Evolutionary conservation across 2,113 vertebrate genomes (phyloP).

Genomic region (Nannospalax galili): DNA sequence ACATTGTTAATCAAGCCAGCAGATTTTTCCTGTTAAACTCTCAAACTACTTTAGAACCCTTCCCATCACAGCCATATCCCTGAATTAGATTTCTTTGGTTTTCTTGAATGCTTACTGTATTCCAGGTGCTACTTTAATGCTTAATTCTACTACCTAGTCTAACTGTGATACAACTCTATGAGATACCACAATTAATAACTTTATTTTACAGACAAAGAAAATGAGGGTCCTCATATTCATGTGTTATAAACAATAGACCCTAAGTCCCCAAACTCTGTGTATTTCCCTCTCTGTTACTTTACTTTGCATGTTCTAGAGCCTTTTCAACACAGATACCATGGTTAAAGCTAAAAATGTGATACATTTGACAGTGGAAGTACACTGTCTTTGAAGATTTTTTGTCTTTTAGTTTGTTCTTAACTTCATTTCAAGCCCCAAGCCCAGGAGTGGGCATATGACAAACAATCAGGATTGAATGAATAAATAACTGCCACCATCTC

Average conservation of each 20-base stretch:
- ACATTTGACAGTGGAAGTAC: neutral
- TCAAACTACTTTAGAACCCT: neutral
- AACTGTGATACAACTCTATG: neutral
- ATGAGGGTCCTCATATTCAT: neutral
- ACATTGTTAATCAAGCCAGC: neutral
- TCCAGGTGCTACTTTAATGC: neutral
- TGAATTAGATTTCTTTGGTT: neutral
- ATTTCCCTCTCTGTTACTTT: neutral
- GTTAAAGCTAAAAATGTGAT: neutral
- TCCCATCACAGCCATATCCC: neutral
- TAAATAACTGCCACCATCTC: neutral
- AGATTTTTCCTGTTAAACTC: neutral
- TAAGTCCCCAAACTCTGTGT: neutral
- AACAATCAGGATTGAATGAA: neutral
- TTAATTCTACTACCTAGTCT: neutral
- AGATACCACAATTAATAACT: neutral
- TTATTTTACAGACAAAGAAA: neutral
- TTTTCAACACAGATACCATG: neutral
- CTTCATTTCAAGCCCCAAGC: neutral
- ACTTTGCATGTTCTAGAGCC: neutral
- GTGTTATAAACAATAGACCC: neutral
- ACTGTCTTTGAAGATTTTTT: neutral
- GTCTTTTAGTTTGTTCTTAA: neutral
- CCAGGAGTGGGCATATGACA: neutral
- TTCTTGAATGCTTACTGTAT: neutral